phyloP scores from a whole-genome alignment of 2,888 invertebrate species.

The Scrobipalpa costella region DNA sequence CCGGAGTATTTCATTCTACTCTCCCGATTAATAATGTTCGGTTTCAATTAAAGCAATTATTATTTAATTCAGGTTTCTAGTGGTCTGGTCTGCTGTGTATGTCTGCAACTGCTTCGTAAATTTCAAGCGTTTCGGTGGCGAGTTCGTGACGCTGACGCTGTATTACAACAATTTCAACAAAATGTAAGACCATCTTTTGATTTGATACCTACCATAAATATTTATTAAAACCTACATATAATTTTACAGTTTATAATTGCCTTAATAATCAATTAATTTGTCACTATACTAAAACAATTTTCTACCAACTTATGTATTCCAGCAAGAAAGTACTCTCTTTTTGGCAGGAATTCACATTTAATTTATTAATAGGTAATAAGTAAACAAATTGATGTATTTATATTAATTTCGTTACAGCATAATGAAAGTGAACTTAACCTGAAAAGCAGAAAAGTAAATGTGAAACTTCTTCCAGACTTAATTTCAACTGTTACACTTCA shows the following conservation, averaged over 20 bases:
- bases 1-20: not conserved
- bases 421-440: not conserved
- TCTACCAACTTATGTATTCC: too few relatives aligned
- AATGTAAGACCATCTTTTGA: not conserved
- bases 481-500: not conserved
- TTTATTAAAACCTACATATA: not conserved
- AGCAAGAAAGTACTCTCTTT: too few relatives aligned
- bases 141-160: not conserved
- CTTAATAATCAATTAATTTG: too few relatives aligned
- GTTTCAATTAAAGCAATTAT: not conserved
- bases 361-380: too few relatives aligned
- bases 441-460: not conserved
- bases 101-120: conserved; percentile 2
- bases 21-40: not conserved
- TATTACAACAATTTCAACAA: not conserved
- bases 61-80: not conserved
- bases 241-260: not conserved
- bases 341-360: too few relatives aligned
- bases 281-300: not conserved
- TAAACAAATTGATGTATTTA: not conserved
- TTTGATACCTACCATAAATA: not conserved
- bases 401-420: not conserved
- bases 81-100: conserved; percentile 7
- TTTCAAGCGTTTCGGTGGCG: conserved; percentile 1
- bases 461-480: not conserved